Conservation (phyloP, 1,140 invertebrate genomes). For the Anoplophora glabripennis region DNA sequence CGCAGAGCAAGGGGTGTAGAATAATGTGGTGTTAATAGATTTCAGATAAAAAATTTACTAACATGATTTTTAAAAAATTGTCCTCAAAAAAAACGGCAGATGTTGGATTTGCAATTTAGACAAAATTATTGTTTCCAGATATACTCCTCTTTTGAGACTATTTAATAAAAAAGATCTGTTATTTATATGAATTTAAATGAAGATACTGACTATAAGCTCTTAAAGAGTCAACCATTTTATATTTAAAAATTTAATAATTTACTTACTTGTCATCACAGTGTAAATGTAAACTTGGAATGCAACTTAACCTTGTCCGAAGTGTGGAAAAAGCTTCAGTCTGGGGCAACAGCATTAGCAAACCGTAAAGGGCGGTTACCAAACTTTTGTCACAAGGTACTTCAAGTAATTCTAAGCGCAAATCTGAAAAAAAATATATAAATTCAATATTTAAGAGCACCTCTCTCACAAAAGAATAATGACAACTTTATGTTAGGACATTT, state of each 20-base stretch:
- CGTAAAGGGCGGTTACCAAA: constrained; percentile 88
- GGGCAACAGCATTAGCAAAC: constrained; percentile 94
- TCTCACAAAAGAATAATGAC: too few species aligned
- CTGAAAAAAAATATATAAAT: constrained; percentile 53
- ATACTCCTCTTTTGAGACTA: too few species aligned
- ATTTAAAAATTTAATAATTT: constrained; percentile 1
- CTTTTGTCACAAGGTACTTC: constrained; percentile 74
- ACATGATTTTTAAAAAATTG: too few species aligned
- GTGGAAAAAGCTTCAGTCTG: constrained; percentile 95
- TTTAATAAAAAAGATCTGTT: too few species aligned
- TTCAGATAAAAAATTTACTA: too few species aligned
- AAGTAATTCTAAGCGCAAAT: constrained; percentile 87
- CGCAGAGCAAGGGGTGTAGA: too few species aligned
- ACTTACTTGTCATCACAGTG: constrained; percentile 49
- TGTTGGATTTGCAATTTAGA: too few species aligned
- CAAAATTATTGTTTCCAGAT: too few species aligned
- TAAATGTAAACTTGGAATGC: constrained; percentile 70
- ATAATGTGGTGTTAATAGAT: too few species aligned
- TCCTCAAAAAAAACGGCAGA: too few species aligned
- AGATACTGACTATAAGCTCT: background rate
- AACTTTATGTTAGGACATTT: too few species aligned
- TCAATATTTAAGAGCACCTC: background rate
- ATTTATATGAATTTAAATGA: background rate
- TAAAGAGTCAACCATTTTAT: constrained; percentile 15
- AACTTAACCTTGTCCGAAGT: constrained; percentile 82